Base-by-base conservation (phyloP, 92 coral and sea anemone species). In the Actinostola sp. region DNA sequence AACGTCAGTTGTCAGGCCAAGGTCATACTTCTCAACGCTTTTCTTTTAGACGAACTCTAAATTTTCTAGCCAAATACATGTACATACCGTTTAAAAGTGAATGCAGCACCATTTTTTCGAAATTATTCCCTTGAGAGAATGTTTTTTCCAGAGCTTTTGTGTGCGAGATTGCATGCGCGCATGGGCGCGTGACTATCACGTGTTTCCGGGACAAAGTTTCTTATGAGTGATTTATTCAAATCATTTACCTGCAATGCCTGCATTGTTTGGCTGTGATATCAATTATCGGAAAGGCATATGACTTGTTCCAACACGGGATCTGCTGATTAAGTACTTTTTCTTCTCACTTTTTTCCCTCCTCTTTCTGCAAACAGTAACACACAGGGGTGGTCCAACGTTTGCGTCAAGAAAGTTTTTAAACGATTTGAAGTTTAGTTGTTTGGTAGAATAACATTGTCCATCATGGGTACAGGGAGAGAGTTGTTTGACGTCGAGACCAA, bases 391-490 rank as follows among this genome's bases (percentile, higher is more conserved):
- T 10, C 28, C 15, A 20, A 20, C 67, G 41, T 17, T 14, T 62
- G 2, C 28, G 48, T 35, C n/a, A 27, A 21, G 8, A n/a, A 16
- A 17, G 31, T 43, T 66, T 25, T 31, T 8, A 19, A 4, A 19
- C 23, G n/a, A 13, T 13, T 6, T 6, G 32, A 42, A 35, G 13
- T 39, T 45, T 11, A 46, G 19, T 49, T 41, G 24, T 67, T 23
- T 31, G 25, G 8, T 52, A 52, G 58, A 8, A 49, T 50, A 57
- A 57, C 39, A 57, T 21, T 65, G 2, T 19, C 34, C 75, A 80
- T 17, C 73, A 90, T 90, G 96, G 96, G 96, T 21, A 86, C 96
- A 32, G 96, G 96, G 28, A 69, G 77, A 32, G 92, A 90, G 48
- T 89, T 86, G 51, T 67, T 82, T 36, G 53, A 63, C 69, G 49